Evolutionary conservation across 2,888 invertebrate species (phyloP).

Genomic region (Frankliniella fusca): DNA sequence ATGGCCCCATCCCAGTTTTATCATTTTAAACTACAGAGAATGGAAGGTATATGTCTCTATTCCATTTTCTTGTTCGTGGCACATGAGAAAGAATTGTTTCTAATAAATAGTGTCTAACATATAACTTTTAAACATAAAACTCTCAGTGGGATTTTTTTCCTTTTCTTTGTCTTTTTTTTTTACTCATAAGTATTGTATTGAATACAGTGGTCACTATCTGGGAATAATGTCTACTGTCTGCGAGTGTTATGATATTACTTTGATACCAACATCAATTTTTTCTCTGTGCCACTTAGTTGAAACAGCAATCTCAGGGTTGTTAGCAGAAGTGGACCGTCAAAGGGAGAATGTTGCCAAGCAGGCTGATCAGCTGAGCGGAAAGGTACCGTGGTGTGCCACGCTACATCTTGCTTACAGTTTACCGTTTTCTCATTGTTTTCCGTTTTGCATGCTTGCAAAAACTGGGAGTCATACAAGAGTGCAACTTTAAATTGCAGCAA

Average conservation of each 20-base stretch:
- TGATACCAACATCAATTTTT: constrained; percentile 27
- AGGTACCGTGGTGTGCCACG: constrained; percentile 25
- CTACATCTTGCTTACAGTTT: constrained; percentile 22
- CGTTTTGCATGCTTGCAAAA: constrained; percentile 28
- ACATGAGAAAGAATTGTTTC: constrained; percentile 9
- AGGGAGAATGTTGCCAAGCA: constrained; percentile 57
- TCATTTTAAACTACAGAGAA: neutral
- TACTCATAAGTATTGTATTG: too few relatives aligned
- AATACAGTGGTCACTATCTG: neutral
- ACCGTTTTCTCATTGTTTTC: constrained; percentile 28
- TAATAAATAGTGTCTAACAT: too few relatives aligned
- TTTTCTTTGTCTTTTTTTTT: too few relatives aligned
- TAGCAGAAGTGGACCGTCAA: constrained; percentile 69
- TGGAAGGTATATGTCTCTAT: neutral
- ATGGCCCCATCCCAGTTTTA: constrained; percentile 6
- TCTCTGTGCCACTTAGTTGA: constrained; percentile 57
- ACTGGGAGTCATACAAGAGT: neutral
- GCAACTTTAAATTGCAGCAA: neutral
- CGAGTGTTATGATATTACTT: neutral
- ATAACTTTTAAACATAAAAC: neutral
- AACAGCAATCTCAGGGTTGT: constrained; percentile 73
- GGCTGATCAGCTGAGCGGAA: constrained; percentile 38
- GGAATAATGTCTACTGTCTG: constrained; percentile 15
- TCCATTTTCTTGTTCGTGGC: neutral
- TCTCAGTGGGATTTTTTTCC: neutral